These are phyloP conservation scores for Drosophila histrio DNA, from an alignment of 2,888 invertebrate species.

Conservation along the genomic window DNA sequence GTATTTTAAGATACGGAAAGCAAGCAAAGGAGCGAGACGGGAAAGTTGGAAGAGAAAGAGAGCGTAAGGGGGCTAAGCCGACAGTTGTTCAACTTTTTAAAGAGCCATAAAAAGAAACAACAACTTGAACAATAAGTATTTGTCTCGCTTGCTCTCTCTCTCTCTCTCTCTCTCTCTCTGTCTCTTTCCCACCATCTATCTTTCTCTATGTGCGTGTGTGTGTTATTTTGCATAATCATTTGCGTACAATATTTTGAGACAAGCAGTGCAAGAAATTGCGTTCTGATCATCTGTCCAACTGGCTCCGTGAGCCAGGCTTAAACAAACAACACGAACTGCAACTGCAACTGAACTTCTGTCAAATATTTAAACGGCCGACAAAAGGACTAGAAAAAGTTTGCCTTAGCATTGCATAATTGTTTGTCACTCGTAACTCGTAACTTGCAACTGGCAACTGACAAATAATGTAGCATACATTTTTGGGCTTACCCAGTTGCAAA, in stretches of 20 bases:
- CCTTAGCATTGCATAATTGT: slow-evolving; percentile 8
- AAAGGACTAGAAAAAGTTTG: slow-evolving; percentile 13
- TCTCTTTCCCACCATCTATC: neutral
- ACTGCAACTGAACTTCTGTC: slow-evolving; percentile 23
- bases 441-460: neutral
- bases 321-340: slow-evolving; percentile 21
- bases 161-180: neutral
- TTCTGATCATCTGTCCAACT: neutral
- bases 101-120: slow-evolving; percentile 49
- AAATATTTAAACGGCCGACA: slow-evolving; percentile 57
- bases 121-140: slow-evolving; percentile 39
- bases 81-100: slow-evolving; percentile 58
- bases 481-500: slow-evolving; percentile 23
- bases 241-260: slow-evolving; percentile 40
- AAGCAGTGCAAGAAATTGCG: slow-evolving; percentile 27
- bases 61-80: neutral
- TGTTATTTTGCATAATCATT: slow-evolving; percentile 21
- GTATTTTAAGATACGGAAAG: slow-evolving; percentile 6
- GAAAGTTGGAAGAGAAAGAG: neutral
- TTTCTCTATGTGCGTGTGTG: neutral
- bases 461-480: slow-evolving; percentile 48
- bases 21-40: neutral
- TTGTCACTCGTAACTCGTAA: slow-evolving; percentile 10
- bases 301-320: neutral
- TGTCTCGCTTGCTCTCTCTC: neutral